Percentiles rank a stretch among this genome's conserved stretches.
These are phyloP conservation scores for Enteromius argenteus DNA, from an alignment of 2,797 vertebrate species.

Conservation along the genomic window DNA sequence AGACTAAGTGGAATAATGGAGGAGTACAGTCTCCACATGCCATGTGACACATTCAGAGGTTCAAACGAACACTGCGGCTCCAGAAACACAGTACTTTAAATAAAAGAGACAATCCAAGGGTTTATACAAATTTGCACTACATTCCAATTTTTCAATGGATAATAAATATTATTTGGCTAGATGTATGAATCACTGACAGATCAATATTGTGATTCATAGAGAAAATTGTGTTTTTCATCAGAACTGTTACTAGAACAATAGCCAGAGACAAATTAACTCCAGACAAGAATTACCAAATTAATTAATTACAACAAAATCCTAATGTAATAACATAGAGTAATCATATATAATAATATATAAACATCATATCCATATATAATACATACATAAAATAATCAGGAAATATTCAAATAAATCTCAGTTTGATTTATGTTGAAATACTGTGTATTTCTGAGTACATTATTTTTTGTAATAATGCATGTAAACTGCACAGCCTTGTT, in stretches of 20 bases:
- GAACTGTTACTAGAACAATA: background rate
- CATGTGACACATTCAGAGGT: slow-evolving; percentile 7
- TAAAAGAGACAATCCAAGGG: background rate
- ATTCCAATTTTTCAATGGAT: background rate
- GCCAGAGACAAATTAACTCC: background rate
- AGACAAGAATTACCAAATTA: background rate
- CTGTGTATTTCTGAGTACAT: background rate
- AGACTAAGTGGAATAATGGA: slow-evolving; percentile 29
- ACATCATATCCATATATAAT: background rate
- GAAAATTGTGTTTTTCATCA: background rate
- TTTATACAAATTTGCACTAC: background rate
- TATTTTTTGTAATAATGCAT: background rate
- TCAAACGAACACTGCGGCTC: background rate
- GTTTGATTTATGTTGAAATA: background rate
- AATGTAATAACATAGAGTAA: background rate
- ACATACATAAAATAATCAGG: background rate
- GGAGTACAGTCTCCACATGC: slow-evolving; percentile 17
- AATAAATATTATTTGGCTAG: background rate
- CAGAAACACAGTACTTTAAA: background rate
- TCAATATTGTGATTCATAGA: background rate
- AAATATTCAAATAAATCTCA: background rate
- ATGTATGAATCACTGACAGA: background rate
- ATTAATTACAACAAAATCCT: background rate
- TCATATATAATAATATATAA: background rate
- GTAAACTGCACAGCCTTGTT: background rate